phyloP scores from a whole-genome alignment of 1,140 invertebrate species.

The Dufourea novaeangliae region DNA sequence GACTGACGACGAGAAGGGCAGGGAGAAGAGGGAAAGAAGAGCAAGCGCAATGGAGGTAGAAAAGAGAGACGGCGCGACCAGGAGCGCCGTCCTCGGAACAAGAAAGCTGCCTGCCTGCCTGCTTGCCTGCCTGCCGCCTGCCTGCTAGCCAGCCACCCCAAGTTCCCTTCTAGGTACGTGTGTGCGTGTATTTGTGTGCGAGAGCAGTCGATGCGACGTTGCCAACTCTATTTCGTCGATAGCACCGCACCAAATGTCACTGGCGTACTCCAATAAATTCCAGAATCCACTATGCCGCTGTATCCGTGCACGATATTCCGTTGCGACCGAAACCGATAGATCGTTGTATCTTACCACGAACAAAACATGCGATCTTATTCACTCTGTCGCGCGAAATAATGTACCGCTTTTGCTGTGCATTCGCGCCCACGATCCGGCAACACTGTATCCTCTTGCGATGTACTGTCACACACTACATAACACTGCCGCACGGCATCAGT shows the following conservation, averaged over 20 bases:
- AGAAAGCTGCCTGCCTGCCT: constrained; percentile 74
- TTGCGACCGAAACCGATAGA: background rate
- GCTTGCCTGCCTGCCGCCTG: constrained; percentile 49
- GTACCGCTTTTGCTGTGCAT: constrained; percentile 38
- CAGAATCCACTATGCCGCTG: background rate
- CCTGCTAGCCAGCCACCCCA: constrained; percentile 69
- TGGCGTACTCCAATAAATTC: constrained; percentile 39
- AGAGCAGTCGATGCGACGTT: constrained; percentile 71
- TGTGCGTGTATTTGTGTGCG: constrained; percentile 53
- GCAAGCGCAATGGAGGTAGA: constrained; percentile 64
- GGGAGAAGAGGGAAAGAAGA: constrained; percentile 47
- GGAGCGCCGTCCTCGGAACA: constrained; percentile 71
- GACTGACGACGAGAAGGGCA: constrained; percentile 50
- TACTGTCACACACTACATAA: constrained; percentile 67
- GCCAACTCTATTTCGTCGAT: constrained; percentile 70
- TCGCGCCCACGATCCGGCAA: constrained; percentile 62
- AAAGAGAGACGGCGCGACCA: constrained; percentile 65
- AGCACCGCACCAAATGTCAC: constrained; percentile 65
- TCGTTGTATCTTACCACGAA: background rate
- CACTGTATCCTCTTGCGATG: constrained; percentile 67
- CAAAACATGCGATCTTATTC: background rate
- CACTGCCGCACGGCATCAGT: constrained; percentile 36
- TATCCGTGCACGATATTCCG: constrained; percentile 24
- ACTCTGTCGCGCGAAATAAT: background rate
- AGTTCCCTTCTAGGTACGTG: constrained; percentile 67